These are phyloP conservation scores for Heterodera schachtii DNA, from an alignment of 1,140 invertebrate species.

Conservation along the genomic window DNA sequence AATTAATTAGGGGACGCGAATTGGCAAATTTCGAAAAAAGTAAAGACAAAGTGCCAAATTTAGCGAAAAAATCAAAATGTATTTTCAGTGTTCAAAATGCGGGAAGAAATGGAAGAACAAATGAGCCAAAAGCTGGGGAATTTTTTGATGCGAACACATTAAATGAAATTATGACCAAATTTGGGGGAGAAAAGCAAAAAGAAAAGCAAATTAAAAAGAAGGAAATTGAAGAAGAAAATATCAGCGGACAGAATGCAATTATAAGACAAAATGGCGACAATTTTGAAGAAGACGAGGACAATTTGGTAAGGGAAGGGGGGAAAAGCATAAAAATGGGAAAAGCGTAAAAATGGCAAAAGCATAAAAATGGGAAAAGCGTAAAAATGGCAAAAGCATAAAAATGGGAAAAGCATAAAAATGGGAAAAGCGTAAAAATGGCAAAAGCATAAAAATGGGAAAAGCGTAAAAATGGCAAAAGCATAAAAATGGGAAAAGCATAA, in stretches of 20 bases:
- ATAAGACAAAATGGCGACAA: background rate
- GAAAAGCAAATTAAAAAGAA: background rate
- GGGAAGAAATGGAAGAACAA: background rate
- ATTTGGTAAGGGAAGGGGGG: background rate
- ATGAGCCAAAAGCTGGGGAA: background rate
- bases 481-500: too few species aligned
- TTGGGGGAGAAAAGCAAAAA: background rate
- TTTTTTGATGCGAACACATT: background rate
- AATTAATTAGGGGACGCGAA: background rate
- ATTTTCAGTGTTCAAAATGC: background rate
- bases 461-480: too few species aligned
- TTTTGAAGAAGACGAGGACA: background rate
- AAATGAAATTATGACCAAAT: background rate
- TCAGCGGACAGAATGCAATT: background rate
- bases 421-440: too few species aligned
- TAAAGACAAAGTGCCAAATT: background rate
- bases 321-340: too few species aligned
- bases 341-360: too few species aligned
- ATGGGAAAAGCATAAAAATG: too few species aligned
- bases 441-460: too few species aligned
- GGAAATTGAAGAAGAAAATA: background rate
- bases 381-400: too few species aligned
- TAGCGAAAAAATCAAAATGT: background rate
- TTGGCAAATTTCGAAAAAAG: background rate
- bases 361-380: too few species aligned